These are phyloP conservation scores for Heliconius aoede DNA, from an alignment of 2,888 invertebrate species.

Conservation along the genomic window DNA sequence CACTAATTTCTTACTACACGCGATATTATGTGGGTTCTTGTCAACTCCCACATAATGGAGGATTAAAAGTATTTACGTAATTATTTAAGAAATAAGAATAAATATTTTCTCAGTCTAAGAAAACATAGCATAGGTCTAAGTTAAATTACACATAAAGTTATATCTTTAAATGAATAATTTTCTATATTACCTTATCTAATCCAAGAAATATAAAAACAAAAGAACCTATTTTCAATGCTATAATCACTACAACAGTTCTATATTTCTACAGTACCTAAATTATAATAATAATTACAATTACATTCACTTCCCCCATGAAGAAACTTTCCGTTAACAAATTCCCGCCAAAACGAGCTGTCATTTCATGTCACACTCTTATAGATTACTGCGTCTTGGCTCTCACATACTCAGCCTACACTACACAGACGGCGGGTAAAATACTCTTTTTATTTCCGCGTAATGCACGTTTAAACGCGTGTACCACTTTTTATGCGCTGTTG, in stretches of 20 bases:
- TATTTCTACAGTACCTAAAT: not conserved
- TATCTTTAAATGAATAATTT: not conserved
- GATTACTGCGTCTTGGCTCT: slow-evolving; percentile 53
- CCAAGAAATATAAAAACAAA: not conserved
- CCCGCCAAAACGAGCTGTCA: slow-evolving; percentile 68
- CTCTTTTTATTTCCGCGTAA: slow-evolving; percentile 51
- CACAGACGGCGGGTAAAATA: slow-evolving; percentile 57
- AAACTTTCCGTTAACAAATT: slow-evolving; percentile 44
- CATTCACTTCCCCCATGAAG: slow-evolving; percentile 15
- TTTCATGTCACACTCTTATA: slow-evolving; percentile 56
- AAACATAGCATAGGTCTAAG: no score
- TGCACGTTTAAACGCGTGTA: slow-evolving; percentile 43
- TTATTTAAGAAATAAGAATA: no score
- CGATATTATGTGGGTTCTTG: slow-evolving; percentile 1
- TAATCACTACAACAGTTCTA: not conserved
- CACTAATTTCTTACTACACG: not conserved
- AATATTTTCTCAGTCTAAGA: no score
- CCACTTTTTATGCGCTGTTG: slow-evolving; percentile 63
- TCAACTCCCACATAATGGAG: not conserved
- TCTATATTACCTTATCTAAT: not conserved
- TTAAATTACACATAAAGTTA: not conserved
- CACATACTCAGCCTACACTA: slow-evolving; percentile 52
- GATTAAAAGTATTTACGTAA: not conserved
- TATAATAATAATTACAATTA: slow-evolving; percentile 7
- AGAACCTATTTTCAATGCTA: not conserved